phyloP scores from a whole-genome alignment of 1,140 invertebrate genomes.

The Araneus ventricosus region DNA sequence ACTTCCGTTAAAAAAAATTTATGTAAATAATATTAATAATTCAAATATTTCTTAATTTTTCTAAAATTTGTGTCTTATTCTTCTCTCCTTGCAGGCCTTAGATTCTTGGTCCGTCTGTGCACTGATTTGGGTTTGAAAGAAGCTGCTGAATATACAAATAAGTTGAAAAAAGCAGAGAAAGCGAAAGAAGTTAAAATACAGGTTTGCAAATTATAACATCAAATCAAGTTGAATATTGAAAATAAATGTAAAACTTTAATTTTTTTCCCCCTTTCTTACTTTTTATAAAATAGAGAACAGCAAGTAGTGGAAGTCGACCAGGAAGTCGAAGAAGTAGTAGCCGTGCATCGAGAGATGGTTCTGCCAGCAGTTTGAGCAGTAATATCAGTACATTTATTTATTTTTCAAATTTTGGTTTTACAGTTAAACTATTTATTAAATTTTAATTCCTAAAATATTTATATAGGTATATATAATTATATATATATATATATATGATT shows the following conservation, averaged over 20 bases:
- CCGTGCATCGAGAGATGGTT: conserved; percentile 78
- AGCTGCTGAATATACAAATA: conserved; percentile 87
- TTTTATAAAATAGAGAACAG: conserved; percentile 78
- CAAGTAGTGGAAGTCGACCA: conserved; percentile 78
- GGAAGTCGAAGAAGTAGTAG: conserved; percentile 80
- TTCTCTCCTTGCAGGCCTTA: conserved; percentile 82
- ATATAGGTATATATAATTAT: no score
- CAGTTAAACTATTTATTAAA: no score
- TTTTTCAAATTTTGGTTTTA: neutral
- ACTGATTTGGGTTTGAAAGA: conserved; percentile 91
- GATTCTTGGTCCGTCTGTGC: conserved; percentile 90
- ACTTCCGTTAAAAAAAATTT: no score
- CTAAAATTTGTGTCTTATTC: no score
- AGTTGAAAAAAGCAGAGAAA: conserved; percentile 91
- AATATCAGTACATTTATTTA: neutral
- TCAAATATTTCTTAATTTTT: no score
- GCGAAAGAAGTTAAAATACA: conserved; percentile 85
- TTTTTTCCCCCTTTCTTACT: no score
- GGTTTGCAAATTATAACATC: conserved; percentile 73
- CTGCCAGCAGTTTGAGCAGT: conserved; percentile 78
- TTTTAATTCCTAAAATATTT: neutral
- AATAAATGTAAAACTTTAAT: conserved; percentile 21
- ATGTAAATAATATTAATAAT: no score
- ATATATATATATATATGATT: no score
- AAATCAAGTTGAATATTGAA: neutral